phyloP scores from a whole-genome alignment of 2,113 vertebrate species.

The Electrona antarctica region DNA sequence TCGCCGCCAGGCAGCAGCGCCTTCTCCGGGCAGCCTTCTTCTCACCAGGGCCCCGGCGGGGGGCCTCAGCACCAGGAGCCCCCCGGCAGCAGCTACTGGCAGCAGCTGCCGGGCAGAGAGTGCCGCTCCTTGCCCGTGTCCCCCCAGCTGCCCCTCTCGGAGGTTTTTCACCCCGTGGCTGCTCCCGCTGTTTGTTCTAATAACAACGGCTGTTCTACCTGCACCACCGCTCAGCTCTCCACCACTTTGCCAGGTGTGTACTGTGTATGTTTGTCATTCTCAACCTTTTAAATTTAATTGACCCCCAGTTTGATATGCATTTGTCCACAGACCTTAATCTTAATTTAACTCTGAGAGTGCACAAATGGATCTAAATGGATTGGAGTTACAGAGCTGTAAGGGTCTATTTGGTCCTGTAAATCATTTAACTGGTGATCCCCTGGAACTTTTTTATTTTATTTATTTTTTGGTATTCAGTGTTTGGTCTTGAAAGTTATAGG shows the following conservation, averaged over 20 bases:
- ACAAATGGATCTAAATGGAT: too few relatives aligned
- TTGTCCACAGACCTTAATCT: too few relatives aligned
- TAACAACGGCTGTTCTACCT: conserved; percentile 42
- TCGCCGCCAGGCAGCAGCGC: conserved; percentile 82
- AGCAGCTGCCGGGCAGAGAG: conserved; percentile 81
- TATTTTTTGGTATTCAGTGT: too few relatives aligned
- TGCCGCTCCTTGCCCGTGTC: conserved; percentile 91
- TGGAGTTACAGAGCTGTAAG: too few relatives aligned
- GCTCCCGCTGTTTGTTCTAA: conserved; percentile 53
- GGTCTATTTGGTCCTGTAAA: too few relatives aligned
- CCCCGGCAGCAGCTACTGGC: conserved; percentile 63
- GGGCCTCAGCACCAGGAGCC: conserved; percentile 28
- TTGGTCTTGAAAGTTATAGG: too few relatives aligned
- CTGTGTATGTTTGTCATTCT: conserved; percentile 18
- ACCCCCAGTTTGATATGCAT: too few relatives aligned
- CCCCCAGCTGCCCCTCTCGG: conserved; percentile 83
- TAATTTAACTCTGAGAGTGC: too few relatives aligned
- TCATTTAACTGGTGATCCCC: too few relatives aligned
- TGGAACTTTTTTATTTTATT: too few relatives aligned
- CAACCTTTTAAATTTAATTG: too few relatives aligned
- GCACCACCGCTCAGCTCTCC: conserved; percentile 66
- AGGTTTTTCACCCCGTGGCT: conserved; percentile 64
- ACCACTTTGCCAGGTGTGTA: conserved; percentile 61
- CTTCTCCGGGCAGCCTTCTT: conserved; percentile 66
- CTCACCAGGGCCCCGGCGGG: conserved; percentile 51